Percentiles rank a stretch among this genome's conserved stretches.
Evolutionary conservation across 2,797 vertebrate genomes (phyloP).

Genomic region (Scomberomorus guttatus): DNA sequence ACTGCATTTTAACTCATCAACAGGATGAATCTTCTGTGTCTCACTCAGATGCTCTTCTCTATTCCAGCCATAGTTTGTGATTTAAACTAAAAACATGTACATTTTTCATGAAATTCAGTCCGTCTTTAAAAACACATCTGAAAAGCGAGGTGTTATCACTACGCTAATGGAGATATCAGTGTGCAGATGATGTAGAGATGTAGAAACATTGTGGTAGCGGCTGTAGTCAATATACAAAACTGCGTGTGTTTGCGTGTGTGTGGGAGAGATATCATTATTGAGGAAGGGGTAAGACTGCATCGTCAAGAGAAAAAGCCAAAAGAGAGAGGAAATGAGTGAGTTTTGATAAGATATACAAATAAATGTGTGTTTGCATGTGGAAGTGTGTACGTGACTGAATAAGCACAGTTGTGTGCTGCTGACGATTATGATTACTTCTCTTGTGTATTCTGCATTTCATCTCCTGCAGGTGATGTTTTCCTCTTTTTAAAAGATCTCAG

Average conservation of each 20-base stretch:
- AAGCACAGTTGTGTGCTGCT: conserved; percentile 14
- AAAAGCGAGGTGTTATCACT: no score
- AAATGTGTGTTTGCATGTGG: conserved; percentile 8
- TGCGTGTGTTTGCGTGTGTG: background rate
- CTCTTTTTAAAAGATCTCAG: background rate
- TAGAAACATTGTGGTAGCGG: background rate
- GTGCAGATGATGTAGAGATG: background rate
- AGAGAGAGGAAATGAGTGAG: conserved; percentile 1
- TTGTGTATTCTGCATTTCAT: conserved; percentile 23
- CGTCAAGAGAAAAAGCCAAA: background rate
- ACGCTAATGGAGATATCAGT: background rate
- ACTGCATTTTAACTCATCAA: background rate
- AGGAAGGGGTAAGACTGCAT: background rate
- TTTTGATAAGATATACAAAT: conserved; percentile 16
- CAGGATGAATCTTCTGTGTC: background rate
- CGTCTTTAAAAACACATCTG: background rate
- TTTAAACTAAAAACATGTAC: background rate
- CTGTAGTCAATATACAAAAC: background rate
- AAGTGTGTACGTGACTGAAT: conserved; percentile 9
- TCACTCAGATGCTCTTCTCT: background rate
- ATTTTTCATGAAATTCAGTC: background rate
- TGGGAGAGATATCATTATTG: background rate
- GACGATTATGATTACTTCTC: conserved; percentile 40
- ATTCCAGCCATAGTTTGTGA: background rate
- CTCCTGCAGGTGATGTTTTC: conserved; percentile 31